Evolutionary conservation across 2,113 vertebrate species (phyloP), one percentile per base, ranked within the genome.

Genomic region (Bolborhynchus lineola): DNA sequence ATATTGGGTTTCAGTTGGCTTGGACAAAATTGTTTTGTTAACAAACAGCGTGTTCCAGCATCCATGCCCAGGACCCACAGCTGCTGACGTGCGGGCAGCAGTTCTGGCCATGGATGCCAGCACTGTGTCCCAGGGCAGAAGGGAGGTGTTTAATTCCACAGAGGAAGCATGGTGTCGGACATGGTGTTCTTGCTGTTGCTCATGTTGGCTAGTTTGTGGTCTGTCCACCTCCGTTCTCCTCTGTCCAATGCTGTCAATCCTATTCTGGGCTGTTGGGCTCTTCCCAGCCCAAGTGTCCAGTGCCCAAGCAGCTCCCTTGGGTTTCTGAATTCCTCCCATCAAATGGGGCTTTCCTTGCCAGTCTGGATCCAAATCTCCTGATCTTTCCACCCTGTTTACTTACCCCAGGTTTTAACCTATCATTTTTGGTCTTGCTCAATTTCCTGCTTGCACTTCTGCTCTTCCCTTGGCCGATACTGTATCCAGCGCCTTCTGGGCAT

Each of bases 101-200:
- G 33, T 63, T 91, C 69, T 75, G 64, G 55, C 69, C 14, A 7
- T 6, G 4, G 39, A 29, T 82, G 65, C 78, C 96, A 95, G 86
- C 67, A 39, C 28, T 75, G 44, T 87, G 77, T 91, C 81, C 70
- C 81, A 47, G 50, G 62, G 74, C 69, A 92, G 77, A 75, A 86
- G 52, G 80, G 91, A 92, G 57, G 49, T 89, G 41, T 91, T 89
- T 21, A 55, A 60, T 92, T 87, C 91, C 89, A 92, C 55, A 92
- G 75, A 79, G 83, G 57, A 92, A 95, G 84, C 2, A 16, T 2
- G 7, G 64, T 52, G 41, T 87, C 1, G 39, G 76, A 95, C 91
- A 95, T 55, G 59, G 60, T 95, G 94, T 96, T 93, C 95, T 89
- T 2, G 4, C 33, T 88, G 80, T 80, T 92, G 69, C 85, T 96